Evolutionary conservation across 2,113 vertebrate genomes (phyloP).

Genomic region (Ellobius talpinus): DNA sequence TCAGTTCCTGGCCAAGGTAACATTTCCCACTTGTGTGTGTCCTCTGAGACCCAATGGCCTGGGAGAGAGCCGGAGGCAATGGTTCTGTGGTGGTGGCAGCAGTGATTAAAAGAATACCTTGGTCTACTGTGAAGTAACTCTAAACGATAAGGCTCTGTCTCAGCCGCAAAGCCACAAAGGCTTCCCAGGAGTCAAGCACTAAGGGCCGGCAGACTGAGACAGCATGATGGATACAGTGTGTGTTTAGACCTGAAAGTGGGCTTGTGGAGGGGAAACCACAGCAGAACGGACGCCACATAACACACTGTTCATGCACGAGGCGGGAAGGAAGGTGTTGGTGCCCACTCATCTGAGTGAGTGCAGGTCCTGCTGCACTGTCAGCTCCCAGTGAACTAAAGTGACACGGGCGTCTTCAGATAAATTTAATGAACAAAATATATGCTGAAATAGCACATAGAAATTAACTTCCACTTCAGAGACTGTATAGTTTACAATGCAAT

Average conservation of each 20-base stretch:
- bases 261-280: not conserved
- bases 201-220: accelerated
- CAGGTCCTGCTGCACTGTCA: accelerated
- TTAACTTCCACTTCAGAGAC: constrained; percentile 77
- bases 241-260: not conserved
- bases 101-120: accelerated
- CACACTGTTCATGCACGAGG: not conserved
- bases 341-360: too few relatives aligned
- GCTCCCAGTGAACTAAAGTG: not conserved
- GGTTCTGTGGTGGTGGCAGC: accelerated
- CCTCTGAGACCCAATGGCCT: not conserved
- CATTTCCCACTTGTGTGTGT: accelerated
- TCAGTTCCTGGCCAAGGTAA: not conserved
- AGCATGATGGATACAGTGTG: accelerated
- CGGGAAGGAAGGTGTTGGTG: too few relatives aligned
- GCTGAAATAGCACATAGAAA: constrained; percentile 76
- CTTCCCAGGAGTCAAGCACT: not conserved
- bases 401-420: constrained; percentile 68
- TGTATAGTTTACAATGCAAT: constrained; percentile 19
- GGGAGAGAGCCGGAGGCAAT: not conserved
- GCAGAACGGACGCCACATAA: accelerated
- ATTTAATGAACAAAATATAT: constrained; percentile 85
- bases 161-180: not conserved
- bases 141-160: not conserved
- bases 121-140: not conserved